Evolutionary conservation across 2,797 vertebrate genomes (phyloP).

Genomic region (Enteromius treurensis): DNA sequence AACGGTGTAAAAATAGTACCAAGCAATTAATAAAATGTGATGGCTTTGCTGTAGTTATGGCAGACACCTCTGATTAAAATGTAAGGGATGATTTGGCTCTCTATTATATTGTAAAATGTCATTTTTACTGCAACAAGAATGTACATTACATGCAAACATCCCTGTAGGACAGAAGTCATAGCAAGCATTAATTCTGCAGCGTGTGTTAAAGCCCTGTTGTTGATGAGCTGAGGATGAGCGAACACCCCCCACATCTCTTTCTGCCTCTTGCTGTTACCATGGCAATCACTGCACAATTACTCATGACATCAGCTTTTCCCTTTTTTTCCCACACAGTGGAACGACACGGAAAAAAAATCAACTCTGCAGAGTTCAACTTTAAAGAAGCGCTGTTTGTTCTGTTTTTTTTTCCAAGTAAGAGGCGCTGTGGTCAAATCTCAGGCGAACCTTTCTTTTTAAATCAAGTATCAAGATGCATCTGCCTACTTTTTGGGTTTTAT

Average conservation of each 20-base stretch:
- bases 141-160: not conserved
- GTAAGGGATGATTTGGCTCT: not conserved
- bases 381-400: not conserved
- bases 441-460: not conserved
- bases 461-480: not conserved
- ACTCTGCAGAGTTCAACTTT: not conserved
- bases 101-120: not conserved
- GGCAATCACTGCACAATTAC: conserved; percentile 59
- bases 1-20: not conserved
- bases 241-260: conserved; percentile 23
- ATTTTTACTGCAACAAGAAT: not conserved
- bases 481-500: not conserved
- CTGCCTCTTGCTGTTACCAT: conserved; percentile 62
- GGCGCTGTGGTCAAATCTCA: too few species aligned
- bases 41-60: not conserved
- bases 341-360: not conserved
- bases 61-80: not conserved
- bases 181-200: not conserved
- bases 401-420: not conserved
- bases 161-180: not conserved
- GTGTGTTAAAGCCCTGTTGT: conserved; percentile 50
- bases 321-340: not conserved
- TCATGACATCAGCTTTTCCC: conserved; percentile 23
- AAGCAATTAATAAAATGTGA: not conserved
- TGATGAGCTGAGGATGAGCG: not conserved